Evolutionary conservation across 2,113 vertebrate species (phyloP).

Genomic region (Prunella fulvescens): DNA sequence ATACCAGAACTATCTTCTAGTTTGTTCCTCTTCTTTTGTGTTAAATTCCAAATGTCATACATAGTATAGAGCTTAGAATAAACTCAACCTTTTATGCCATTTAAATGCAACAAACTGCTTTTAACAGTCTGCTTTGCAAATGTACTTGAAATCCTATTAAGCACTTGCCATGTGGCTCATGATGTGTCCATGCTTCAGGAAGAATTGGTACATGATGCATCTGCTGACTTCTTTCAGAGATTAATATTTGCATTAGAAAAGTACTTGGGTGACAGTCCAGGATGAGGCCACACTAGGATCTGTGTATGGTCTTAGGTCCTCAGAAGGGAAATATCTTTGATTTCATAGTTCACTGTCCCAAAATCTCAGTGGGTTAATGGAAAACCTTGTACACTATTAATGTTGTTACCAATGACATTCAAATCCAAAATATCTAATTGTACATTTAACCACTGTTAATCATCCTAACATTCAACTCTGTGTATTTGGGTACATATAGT

Average conservation of each 20-base stretch:
- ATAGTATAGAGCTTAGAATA: not conserved
- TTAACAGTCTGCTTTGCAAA: not conserved
- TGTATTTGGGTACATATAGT: not conserved
- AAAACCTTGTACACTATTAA: not conserved
- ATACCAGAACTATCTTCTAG: not conserved
- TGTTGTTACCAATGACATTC: not conserved
- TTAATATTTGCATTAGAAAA: not conserved
- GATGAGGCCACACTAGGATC: not conserved
- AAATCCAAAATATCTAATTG: not conserved
- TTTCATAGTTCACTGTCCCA: not conserved
- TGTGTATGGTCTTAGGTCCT: not conserved
- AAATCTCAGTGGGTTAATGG: not conserved
- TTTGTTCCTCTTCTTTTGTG: not conserved
- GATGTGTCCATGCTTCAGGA: not conserved
- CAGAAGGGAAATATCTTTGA: not conserved
- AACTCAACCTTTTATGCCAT: conserved; percentile 13
- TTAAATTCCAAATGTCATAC: conserved; percentile 2
- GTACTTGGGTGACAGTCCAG: not conserved
- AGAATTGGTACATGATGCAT: not conserved
- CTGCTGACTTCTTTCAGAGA: not conserved
- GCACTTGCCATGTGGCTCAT: not conserved
- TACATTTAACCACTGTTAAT: not conserved
- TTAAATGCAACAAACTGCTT: conserved; percentile 13
- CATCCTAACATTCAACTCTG: not conserved
- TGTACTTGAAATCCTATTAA: not conserved